Conservation (phyloP, 2,797 vertebrate genomes). For the Sphaeramia orbicularis region DNA sequence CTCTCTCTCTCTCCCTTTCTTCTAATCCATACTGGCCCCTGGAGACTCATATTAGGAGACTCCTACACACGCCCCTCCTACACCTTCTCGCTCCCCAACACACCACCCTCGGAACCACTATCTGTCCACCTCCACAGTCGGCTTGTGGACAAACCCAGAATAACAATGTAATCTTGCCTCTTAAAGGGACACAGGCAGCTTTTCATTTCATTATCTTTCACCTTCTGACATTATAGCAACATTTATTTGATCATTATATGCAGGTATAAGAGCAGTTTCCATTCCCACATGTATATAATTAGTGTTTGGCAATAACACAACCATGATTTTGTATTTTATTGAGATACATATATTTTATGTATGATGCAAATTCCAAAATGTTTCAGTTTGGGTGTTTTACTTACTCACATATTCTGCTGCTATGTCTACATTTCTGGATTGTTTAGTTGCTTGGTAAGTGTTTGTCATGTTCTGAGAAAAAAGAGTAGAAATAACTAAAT, state of each 20-base stretch:
- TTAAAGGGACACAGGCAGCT: conserved; percentile 76
- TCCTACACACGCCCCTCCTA: conserved; percentile 72
- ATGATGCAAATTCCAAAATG: too few species aligned
- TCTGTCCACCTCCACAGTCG: conserved; percentile 83
- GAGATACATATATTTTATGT: too few species aligned
- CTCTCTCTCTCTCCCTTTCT: conserved; percentile 29
- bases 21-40: conserved; percentile 68
- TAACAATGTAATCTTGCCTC: conserved; percentile 83
- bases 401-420: too few species aligned
- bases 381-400: too few species aligned
- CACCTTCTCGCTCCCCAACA: conserved; percentile 68
- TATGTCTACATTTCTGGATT: too few species aligned
- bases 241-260: conserved; percentile 2
- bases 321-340: too few species aligned
- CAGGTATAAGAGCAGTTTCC: too few species aligned
- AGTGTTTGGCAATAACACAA: too few species aligned
- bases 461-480: too few species aligned
- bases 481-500: too few species aligned
- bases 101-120: conserved; percentile 80
- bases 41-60: conserved; percentile 78
- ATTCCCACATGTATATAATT: too few species aligned
- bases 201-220: conserved; percentile 47
- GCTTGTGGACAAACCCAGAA: conserved; percentile 86
- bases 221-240: conserved; percentile 8
- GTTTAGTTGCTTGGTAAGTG: too few species aligned